Conservation (phyloP, 1,140 invertebrate species). For the Oncopeltus fasciatus region DNA sequence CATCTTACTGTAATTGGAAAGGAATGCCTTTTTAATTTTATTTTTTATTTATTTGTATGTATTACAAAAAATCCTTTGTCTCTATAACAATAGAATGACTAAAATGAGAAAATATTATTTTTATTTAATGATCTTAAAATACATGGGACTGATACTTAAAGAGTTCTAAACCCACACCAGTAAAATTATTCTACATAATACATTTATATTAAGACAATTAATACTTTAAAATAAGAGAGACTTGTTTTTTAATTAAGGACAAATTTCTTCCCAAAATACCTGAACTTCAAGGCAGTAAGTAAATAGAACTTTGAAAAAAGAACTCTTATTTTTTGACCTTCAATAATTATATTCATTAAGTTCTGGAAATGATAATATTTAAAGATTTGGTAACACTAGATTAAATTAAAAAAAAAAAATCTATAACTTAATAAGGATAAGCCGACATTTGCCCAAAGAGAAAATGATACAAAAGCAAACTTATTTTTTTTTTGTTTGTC, state of each 20-base stretch:
- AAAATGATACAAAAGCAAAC: background rate
- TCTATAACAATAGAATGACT: too few relatives aligned
- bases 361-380: background rate
- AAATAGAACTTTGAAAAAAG: too few relatives aligned
- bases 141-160: too few relatives aligned
- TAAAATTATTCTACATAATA: background rate
- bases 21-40: too few relatives aligned
- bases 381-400: background rate
- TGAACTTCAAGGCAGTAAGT: too few relatives aligned
- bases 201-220: background rate
- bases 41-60: too few relatives aligned
- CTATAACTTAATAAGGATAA: background rate
- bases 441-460: background rate
- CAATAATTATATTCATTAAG: too few relatives aligned
- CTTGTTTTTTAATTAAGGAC: background rate
- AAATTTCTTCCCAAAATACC: background rate
- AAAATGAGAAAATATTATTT: too few relatives aligned
- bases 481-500: background rate
- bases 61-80: too few relatives aligned
- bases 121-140: too few relatives aligned
- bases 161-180: background rate
- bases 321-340: too few relatives aligned
- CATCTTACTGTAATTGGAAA: too few relatives aligned
- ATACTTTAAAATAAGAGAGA: constrained; percentile 7
- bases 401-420: background rate